Percentiles rank a stretch among this genome's conserved stretches.
Conservation (phyloP, 2,888 invertebrate species). For the Germaria angustata region DNA sequence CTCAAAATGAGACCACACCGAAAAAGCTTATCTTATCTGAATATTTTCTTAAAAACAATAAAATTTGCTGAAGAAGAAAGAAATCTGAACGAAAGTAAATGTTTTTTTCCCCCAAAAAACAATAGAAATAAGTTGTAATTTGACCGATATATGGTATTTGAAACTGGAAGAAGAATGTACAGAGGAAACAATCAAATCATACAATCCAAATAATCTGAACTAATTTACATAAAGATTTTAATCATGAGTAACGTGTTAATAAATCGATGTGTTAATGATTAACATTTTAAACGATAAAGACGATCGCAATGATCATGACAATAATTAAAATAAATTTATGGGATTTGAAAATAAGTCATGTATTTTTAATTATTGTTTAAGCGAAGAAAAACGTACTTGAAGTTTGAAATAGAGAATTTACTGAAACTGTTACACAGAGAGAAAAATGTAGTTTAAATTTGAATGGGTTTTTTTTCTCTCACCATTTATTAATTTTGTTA, state of each 20-base stretch:
- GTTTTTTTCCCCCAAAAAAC: background rate
- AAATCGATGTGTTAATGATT: constrained; percentile 17
- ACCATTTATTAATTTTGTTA: no score
- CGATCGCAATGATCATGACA: background rate
- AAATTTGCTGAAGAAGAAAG: background rate
- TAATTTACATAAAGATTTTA: constrained; percentile 27
- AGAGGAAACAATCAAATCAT: background rate
- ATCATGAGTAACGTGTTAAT: constrained; percentile 17
- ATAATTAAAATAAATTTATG: background rate
- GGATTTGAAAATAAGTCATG: background rate
- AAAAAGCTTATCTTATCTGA: background rate
- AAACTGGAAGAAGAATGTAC: background rate
- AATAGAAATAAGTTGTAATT: background rate
- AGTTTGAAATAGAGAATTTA: no score
- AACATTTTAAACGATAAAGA: background rate
- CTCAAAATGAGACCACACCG: background rate
- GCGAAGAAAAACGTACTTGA: background rate
- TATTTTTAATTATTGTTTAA: constrained; percentile 7
- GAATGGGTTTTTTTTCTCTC: no score
- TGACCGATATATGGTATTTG: constrained; percentile 12
- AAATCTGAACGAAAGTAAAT: constrained; percentile 33
- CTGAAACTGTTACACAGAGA: background rate
- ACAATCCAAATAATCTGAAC: background rate
- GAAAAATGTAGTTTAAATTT: background rate
- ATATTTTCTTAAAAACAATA: background rate